A percentile compares a stretch with the other conserved stretches of the same genome.
These are phyloP conservation scores for Bugulina stolonifera DNA, from an alignment of 2,888 invertebrate species.

Conservation along the genomic window DNA sequence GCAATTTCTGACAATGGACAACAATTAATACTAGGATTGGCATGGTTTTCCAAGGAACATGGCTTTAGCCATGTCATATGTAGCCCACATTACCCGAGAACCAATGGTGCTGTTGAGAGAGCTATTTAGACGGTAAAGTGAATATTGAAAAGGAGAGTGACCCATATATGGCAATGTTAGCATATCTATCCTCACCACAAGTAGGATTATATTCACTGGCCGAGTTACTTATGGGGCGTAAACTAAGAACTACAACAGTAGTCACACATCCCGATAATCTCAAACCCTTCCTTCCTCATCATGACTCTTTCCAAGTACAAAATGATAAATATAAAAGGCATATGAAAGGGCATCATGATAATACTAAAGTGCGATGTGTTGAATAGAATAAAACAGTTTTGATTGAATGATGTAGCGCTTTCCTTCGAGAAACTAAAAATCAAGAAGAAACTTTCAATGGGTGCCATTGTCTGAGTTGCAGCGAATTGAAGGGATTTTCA, in stretches of 20 bases:
- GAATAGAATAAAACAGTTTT: too few relatives aligned
- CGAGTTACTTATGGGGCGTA: constrained; percentile 37
- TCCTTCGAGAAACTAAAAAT: too few relatives aligned
- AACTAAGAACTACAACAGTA: constrained; percentile 33
- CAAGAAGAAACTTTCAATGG: too few relatives aligned
- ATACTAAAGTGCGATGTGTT: too few relatives aligned
- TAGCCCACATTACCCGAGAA: constrained; percentile 31
- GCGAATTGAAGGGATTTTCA: too few relatives aligned
- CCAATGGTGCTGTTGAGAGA: constrained; percentile 30
- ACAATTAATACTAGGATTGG: constrained; percentile 29
- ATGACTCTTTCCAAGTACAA: neutral
- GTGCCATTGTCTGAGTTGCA: too few relatives aligned
- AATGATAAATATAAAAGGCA: neutral
- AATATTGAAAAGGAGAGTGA: constrained; percentile 34
- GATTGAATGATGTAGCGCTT: too few relatives aligned
- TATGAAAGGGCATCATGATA: neutral
- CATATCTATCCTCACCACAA: constrained; percentile 34
- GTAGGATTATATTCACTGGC: constrained; percentile 36
- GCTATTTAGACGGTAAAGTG: constrained; percentile 31
- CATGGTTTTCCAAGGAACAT: constrained; percentile 29
- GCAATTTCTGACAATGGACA: constrained; percentile 30
- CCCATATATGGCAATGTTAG: constrained; percentile 34
- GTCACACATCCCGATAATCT: constrained; percentile 29
- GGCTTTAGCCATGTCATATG: constrained; percentile 30
- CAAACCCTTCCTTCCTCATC: constrained; percentile 27